Evolutionary conservation across 2,797 vertebrate genomes (phyloP), one percentile per base, ranked within the genome.

Genomic region (Labroides dimidiatus): DNA sequence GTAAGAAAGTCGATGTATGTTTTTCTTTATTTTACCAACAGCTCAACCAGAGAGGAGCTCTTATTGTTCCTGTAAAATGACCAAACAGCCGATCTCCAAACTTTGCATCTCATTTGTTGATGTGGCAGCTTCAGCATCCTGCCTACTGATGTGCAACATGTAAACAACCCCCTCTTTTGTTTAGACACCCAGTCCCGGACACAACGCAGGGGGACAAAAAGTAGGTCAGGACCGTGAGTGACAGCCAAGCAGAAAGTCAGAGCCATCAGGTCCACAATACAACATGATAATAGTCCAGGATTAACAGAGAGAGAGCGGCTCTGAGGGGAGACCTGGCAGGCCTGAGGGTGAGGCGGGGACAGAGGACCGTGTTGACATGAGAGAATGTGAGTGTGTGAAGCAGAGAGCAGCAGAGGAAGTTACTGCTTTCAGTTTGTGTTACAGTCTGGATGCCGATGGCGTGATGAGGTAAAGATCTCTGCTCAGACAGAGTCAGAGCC

Each of bases 41-140:
- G 27, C 3, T 27, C 27, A 27, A 27, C 27, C 27, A 3, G 30
- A 33, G 30, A 33, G 30, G 30, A 9, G 30, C 30, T 9, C 30
- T 33, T 33, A 4, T 7, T 33, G 10, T 6, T 17, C 10, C 14
- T 27, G 43, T 39, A 20, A 41, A 66, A 44, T 54, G 23, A 42
- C 10, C 33, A 7, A 42, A 30, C 44, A 3, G 4, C 15, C 37
- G 27, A 23, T n/a, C 37, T 69, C 52, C 43, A 21, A 21, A 56
- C 79, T 80, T 87, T 86, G 80, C 82, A 87, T 86, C 51, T 84
- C 61, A 73, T 88, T 81, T 85, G 81, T 75, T 69, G 54, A 73
- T 50, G 64, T 3, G 10, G 66, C 62, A 48, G 64, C 14, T 55
- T 56, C 53, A 19, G 51, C 58, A 19, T 69, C 54, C 70, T 42